phyloP scores from a whole-genome alignment of 2,888 invertebrate genomes.

The Cosmia pyralina region DNA sequence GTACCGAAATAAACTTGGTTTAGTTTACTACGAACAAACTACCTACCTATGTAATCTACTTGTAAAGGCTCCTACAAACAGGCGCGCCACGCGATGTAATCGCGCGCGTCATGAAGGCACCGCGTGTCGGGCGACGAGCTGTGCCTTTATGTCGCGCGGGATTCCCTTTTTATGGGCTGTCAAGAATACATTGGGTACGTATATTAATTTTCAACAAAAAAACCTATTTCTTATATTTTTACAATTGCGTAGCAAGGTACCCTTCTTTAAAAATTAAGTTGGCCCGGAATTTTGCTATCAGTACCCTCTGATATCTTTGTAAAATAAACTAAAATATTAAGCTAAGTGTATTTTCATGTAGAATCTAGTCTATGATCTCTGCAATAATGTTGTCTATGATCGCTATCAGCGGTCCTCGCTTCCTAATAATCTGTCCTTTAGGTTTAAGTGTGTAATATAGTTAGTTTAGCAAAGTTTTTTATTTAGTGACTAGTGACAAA shows the following conservation, averaged over 20 bases:
- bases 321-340: slow-evolving; percentile 31
- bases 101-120: no score
- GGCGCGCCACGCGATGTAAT: no score
- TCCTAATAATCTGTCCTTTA: slow-evolving; percentile 82
- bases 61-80: no score
- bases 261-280: neutral
- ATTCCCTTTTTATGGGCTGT: no score
- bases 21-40: neutral
- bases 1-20: neutral
- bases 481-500: slow-evolving; percentile 61
- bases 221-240: neutral
- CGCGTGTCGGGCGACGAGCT: no score
- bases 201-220: neutral
- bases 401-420: slow-evolving; percentile 70
- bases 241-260: neutral
- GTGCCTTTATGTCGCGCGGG: no score
- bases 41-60: neutral
- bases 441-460: slow-evolving; percentile 62
- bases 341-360: slow-evolving; percentile 70
- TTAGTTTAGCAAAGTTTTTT: slow-evolving; percentile 52
- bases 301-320: slow-evolving; percentile 4
- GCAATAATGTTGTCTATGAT: slow-evolving; percentile 77
- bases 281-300: neutral
- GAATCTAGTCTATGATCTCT: slow-evolving; percentile 89
- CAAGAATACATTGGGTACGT: no score